Evolutionary conservation across 2,888 invertebrate genomes (phyloP).

Genomic region (Clivina fossor): DNA sequence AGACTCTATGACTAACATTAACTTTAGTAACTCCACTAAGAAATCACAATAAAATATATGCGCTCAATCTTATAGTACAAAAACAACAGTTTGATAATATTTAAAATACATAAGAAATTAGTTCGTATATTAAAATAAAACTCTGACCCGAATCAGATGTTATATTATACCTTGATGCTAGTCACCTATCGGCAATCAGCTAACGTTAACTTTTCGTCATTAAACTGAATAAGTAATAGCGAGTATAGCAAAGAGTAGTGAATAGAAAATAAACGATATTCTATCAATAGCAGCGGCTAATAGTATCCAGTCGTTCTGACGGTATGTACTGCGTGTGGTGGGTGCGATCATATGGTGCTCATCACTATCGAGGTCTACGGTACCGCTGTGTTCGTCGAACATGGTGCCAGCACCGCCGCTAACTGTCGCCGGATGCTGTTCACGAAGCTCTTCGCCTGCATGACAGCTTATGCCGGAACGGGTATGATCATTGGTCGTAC

Average conservation of each 20-base stretch:
- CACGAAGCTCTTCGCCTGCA: slow-evolving; percentile 53
- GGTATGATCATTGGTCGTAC: no score
- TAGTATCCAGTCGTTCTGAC: slow-evolving; percentile 65
- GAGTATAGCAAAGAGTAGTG: slow-evolving; percentile 57
- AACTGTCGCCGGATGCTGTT: slow-evolving; percentile 52
- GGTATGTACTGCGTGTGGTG: slow-evolving; percentile 37
- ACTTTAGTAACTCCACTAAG: no score
- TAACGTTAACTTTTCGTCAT: slow-evolving; percentile 17
- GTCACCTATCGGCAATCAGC: not conserved
- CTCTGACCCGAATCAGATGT: no score
- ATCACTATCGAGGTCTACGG: slow-evolving; percentile 42
- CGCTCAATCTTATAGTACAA: no score
- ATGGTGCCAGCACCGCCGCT: no score
- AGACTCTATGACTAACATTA: no score
- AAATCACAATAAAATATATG: no score
- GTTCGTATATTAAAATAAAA: no score
- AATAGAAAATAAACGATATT: slow-evolving; percentile 60
- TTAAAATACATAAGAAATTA: no score
- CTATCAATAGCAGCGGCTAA: slow-evolving; percentile 66
- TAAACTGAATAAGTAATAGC: slow-evolving; percentile 55
- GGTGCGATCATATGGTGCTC: slow-evolving; percentile 50
- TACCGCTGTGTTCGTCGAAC: slow-evolving; percentile 47
- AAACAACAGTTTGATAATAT: no score
- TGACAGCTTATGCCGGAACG: no score
- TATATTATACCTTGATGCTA: no score